phyloP scores from a whole-genome alignment of 2,113 vertebrate species.

The Odocoileus virginianus region DNA sequence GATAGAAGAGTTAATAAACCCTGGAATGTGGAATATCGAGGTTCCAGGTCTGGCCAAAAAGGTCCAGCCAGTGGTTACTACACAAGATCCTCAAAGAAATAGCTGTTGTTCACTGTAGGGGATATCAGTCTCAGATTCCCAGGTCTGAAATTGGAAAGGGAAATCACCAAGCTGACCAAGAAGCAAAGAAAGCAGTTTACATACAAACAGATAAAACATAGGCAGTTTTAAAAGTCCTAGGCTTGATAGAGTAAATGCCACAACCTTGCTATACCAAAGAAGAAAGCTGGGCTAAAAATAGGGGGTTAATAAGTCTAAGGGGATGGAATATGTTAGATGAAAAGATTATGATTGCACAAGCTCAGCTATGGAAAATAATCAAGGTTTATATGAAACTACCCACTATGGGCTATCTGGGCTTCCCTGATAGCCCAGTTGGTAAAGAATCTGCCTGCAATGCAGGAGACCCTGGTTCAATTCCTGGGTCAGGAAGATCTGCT shows the following conservation, averaged over 20 bases:
- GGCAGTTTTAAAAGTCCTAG: neutral
- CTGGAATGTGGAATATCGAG: neutral
- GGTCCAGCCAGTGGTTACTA: neutral
- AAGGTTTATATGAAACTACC: neutral
- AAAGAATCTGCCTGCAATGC: neutral
- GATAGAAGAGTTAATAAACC: neutral
- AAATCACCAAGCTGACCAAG: neutral
- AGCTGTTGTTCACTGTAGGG: neutral
- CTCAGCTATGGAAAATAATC: neutral
- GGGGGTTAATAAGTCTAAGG: neutral
- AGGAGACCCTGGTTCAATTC: neutral
- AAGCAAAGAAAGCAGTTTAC: neutral
- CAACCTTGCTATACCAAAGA: neutral
- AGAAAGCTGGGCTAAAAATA: neutral
- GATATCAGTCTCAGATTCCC: neutral
- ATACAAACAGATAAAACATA: neutral
- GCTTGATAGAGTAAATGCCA: neutral
- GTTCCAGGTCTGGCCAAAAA: neutral
- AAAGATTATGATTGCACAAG: neutral
- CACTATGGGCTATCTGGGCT: neutral
- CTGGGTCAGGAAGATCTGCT: neutral
- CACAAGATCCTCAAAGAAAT: neutral
- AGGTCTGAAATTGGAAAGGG: neutral
- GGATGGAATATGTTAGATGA: neutral
- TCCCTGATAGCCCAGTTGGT: neutral